Percentiles rank a stretch among this genome's conserved stretches.
phyloP scores from a whole-genome alignment of 2,113 vertebrate genomes.

The Thermophis baileyi region DNA sequence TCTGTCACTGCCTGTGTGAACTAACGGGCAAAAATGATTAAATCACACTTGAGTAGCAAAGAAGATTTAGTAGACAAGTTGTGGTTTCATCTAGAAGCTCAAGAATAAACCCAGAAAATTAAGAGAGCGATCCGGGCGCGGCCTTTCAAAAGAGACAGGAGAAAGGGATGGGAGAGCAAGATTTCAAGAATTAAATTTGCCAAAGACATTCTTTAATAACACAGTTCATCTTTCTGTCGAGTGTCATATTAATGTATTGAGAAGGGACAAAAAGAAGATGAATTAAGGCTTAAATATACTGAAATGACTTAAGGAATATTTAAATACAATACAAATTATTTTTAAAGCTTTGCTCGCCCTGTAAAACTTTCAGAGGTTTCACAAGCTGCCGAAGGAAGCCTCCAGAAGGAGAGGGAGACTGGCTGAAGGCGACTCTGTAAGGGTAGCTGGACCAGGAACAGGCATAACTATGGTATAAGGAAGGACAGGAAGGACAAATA shows the following conservation, averaged over 20 bases:
- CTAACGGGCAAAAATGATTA: fast-evolving
- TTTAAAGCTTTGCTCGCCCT: slow-evolving; percentile 46
- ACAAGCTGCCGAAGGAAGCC: neutral
- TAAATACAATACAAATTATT: slow-evolving; percentile 70
- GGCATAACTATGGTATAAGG: neutral
- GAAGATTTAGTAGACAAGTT: neutral
- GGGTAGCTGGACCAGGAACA: neutral
- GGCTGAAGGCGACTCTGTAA: neutral
- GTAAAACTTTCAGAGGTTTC: slow-evolving; percentile 17
- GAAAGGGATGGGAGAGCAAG: slow-evolving; percentile 22
- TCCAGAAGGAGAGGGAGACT: neutral
- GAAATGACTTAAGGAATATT: slow-evolving; percentile 72
- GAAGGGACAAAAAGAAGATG: slow-evolving; percentile 70
- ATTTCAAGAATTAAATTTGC: slow-evolving; percentile 68
- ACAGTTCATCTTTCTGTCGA: slow-evolving; percentile 78
- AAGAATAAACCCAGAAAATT: neutral
- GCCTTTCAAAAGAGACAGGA: neutral
- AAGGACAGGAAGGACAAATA: neutral
- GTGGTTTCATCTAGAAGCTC: neutral
- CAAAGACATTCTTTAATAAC: slow-evolving; percentile 71
- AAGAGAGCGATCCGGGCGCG: neutral
- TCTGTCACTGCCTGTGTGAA: fast-evolving
- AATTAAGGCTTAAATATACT: slow-evolving; percentile 76
- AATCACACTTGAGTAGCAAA: fast-evolving
- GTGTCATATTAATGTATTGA: slow-evolving; percentile 67